Evolutionary conservation across 2,888 invertebrate species (phyloP).

Genomic region (Agonopterix arenella): DNA sequence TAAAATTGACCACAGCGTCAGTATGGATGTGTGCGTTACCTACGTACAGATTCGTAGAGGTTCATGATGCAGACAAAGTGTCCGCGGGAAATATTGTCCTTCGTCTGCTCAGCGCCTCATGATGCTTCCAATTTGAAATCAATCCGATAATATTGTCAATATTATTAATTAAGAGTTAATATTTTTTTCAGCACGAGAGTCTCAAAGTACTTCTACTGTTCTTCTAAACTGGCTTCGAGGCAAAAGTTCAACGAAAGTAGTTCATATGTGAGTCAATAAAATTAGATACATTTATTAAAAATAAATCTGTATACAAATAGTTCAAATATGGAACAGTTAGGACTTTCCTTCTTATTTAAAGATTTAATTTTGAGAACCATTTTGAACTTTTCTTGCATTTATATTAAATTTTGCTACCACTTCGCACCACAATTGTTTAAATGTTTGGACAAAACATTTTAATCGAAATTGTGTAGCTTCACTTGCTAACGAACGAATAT

Average conservation of each 20-base stretch:
- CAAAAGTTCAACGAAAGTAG: slow-evolving; percentile 82
- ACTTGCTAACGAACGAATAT: slow-evolving; percentile 27
- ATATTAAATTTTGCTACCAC: slow-evolving; percentile 37
- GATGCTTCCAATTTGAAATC: too few species aligned
- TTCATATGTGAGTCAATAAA: slow-evolving; percentile 57
- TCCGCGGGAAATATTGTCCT: too few species aligned
- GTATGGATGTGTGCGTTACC: too few species aligned
- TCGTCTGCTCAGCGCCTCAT: too few species aligned
- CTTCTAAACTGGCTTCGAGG: slow-evolving; percentile 90
- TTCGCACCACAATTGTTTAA: slow-evolving; percentile 31
- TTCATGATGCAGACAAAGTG: too few species aligned
- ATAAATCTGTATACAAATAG: neutral
- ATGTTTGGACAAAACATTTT: slow-evolving; percentile 40
- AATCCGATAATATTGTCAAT: too few species aligned
- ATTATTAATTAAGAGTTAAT: neutral
- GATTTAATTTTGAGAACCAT: neutral
- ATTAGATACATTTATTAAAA: neutral
- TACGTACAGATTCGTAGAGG: too few species aligned
- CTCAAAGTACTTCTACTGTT: slow-evolving; percentile 87
- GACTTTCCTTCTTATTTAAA: neutral
- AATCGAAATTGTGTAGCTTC: slow-evolving; percentile 34
- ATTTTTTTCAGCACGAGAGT: slow-evolving; percentile 81
- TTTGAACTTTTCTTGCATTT: slow-evolving; percentile 27
- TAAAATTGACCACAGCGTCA: too few species aligned
- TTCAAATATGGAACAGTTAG: neutral